Conservation (phyloP, 2,113 vertebrate species). For the Melanocharis versteri region DNA sequence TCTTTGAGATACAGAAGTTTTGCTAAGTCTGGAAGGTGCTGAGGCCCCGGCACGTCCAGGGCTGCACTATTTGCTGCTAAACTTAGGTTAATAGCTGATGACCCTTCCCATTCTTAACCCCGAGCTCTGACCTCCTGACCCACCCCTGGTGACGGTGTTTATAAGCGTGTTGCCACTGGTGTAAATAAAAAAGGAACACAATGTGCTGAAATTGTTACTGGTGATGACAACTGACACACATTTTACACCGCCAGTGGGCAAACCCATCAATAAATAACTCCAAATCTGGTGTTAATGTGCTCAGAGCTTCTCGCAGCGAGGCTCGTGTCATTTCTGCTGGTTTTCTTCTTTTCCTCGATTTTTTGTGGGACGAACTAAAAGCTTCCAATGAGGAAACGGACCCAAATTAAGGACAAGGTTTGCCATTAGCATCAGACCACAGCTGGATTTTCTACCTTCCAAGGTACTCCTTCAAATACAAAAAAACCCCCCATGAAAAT, state of each 20-base stretch:
- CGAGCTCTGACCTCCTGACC: constrained; percentile 73
- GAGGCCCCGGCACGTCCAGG: not conserved
- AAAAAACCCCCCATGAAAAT: not conserved
- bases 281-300: constrained; percentile 48
- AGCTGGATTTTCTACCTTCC: not conserved
- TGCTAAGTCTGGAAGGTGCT: not conserved
- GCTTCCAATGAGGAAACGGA: not conserved
- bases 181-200: constrained; percentile 77
- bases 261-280: constrained; percentile 76
- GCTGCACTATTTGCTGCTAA: constrained; percentile 41
- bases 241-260: constrained; percentile 69
- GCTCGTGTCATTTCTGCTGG: not conserved
- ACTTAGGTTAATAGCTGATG: constrained; percentile 75
- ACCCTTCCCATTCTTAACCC: constrained; percentile 73
- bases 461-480: not conserved
- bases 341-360: not conserved
- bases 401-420: not conserved
- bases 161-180: constrained; percentile 74
- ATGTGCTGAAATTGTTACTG: constrained; percentile 77
- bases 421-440: not conserved
- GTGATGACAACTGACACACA: constrained; percentile 74
- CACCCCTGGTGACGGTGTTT: constrained; percentile 68
- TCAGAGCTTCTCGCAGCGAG: not conserved
- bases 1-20: not conserved
- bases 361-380: not conserved